Conservation (phyloP, 2,797 vertebrate species). For the Leucoraja ocellata region DNA sequence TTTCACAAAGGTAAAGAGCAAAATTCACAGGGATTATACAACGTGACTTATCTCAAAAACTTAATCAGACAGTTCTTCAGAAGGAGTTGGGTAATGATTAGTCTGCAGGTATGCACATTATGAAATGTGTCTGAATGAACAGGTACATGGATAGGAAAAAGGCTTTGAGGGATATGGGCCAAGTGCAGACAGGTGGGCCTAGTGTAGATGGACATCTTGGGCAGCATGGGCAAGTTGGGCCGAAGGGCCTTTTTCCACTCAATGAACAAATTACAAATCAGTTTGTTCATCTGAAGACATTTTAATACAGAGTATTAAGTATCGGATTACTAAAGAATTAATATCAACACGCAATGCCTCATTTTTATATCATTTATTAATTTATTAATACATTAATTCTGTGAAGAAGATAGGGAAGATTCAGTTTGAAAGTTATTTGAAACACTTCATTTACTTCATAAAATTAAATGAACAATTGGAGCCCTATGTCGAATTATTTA, state of each 20-base stretch:
- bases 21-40: neutral
- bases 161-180: too few species aligned
- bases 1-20: neutral
- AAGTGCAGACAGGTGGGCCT: too few species aligned
- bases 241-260: too few species aligned
- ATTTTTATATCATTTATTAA: neutral
- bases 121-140: neutral
- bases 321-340: neutral
- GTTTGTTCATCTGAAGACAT: neutral
- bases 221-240: too few species aligned
- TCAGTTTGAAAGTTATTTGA: neutral
- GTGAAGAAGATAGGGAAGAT: neutral
- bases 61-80: neutral
- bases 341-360: neutral
- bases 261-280: neutral
- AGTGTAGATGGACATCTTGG: too few species aligned
- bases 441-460: neutral
- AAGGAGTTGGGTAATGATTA: neutral
- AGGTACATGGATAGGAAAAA: too few species aligned
- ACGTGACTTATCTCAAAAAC: neutral
- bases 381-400: neutral
- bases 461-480: neutral
- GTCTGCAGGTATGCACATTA: neutral
- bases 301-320: neutral
- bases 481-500: neutral